Conservation (phyloP, 2,888 invertebrate species). For the Malacosoma neustria region DNA sequence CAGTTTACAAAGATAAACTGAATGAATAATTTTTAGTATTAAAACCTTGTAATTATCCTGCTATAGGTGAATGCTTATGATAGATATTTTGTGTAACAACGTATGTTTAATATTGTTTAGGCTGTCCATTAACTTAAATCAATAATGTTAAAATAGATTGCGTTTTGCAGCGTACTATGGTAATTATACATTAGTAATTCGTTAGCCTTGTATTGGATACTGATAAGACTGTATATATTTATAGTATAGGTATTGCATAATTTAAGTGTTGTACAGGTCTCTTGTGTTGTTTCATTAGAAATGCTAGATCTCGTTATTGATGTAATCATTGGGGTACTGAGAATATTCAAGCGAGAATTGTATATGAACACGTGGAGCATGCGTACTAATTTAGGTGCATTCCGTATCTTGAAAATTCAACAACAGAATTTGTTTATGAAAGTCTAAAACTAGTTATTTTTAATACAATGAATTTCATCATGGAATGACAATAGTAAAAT, state of each 20-base stretch:
- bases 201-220: constrained; percentile 38
- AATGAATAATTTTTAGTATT: background rate
- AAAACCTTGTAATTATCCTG: background rate
- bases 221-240: constrained; percentile 58
- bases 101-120: background rate
- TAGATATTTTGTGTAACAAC: background rate
- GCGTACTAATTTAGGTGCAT: too few species aligned
- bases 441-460: too few species aligned
- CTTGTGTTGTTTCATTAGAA: constrained; percentile 41
- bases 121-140: constrained; percentile 4
- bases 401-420: too few species aligned
- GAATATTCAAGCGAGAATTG: constrained; percentile 23
- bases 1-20: constrained; percentile 7
- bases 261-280: constrained; percentile 32
- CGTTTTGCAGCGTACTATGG: constrained; percentile 20
- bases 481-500: too few species aligned
- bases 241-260: constrained; percentile 24
- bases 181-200: constrained; percentile 26
- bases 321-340: constrained; percentile 20
- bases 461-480: too few species aligned
- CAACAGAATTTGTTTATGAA: too few species aligned
- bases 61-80: background rate
- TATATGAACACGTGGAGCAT: too few species aligned
- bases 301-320: constrained; percentile 65
- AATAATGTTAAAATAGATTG: constrained; percentile 18